phyloP scores from a whole-genome alignment of 2,113 vertebrate genomes.

The Eclectus roratus region DNA sequence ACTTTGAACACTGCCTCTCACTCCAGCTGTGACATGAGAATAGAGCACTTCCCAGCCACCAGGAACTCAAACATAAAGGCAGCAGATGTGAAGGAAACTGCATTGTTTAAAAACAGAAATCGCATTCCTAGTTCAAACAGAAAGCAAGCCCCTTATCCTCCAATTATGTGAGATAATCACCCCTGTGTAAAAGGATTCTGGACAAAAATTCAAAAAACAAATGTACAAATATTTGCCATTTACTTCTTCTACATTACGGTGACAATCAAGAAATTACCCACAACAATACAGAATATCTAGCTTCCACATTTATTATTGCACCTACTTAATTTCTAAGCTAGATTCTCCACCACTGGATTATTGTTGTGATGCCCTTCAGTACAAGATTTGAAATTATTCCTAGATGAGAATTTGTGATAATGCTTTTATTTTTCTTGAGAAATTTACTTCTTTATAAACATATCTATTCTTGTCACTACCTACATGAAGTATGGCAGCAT shows the following conservation, averaged over 20 bases:
- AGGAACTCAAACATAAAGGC: background rate
- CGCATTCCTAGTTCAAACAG: background rate
- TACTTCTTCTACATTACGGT: background rate
- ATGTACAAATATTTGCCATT: background rate
- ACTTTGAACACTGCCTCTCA: background rate
- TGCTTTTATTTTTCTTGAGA: background rate
- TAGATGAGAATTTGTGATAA: background rate
- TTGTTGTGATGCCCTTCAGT: background rate
- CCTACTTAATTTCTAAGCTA: background rate
- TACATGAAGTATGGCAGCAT: background rate
- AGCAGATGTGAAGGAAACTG: background rate
- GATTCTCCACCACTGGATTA: background rate
- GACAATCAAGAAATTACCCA: background rate
- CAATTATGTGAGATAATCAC: accelerated
- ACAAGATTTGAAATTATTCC: background rate
- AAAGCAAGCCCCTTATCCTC: background rate
- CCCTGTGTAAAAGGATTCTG: background rate
- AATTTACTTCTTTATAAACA: background rate
- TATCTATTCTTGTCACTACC: background rate
- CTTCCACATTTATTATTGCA: background rate
- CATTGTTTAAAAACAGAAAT: background rate
- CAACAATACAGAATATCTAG: background rate
- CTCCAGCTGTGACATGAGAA: background rate
- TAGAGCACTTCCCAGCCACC: background rate
- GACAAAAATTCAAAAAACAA: background rate